Base-by-base conservation (phyloP, 2,888 invertebrate genomes). In the Serripes groenlandicus region DNA sequence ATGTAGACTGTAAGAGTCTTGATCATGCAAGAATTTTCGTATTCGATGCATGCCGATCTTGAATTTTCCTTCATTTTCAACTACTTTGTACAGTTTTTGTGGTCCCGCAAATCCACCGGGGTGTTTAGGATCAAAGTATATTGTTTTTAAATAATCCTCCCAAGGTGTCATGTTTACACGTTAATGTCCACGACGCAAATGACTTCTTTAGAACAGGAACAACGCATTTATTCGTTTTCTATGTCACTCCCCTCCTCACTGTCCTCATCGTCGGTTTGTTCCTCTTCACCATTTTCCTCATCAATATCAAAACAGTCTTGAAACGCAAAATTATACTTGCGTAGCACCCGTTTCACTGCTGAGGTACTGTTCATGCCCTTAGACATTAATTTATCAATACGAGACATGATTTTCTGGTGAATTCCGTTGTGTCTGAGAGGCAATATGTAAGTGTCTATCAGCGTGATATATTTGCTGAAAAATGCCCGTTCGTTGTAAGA, bases 291-390 rank as follows among this genome's bases (percentile, higher is more conserved):
- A 30, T 75, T 66, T 26, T 42, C 34, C 1, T 66, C 30, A 68
- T 68, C 75, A 1, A 21, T 56, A 23, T 75, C 66, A 56, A 75
- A 75, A 32, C 66, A 23, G 21, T 75, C 75, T 68, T 75, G 35
- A 68, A 75, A 66, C 5, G 35, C 4, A n/a, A 26, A 56, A n/a
- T 75, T 56, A 42, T 68, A 35, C 21, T 54, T 66, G 3, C 58
- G 32, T 54, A 75, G 28, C 3, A 68, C 28, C 37, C 52, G 52
- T 3, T 23, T 75, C 21, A 75, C 54, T 4, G 68, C 75, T n/a
- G 75, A 66, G 3, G 75, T 75, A 2, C 9, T 68, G 37, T 58
- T 75, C 3, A n/a, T 2, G 15, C 66, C 68, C 37, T 68, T 75
- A 1, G 68, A 68, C 4, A 75, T 54, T 5, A 56, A 32, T 68